phyloP scores from a whole-genome alignment of 2,113 vertebrate genomes.

The Lampris incognitus region DNA sequence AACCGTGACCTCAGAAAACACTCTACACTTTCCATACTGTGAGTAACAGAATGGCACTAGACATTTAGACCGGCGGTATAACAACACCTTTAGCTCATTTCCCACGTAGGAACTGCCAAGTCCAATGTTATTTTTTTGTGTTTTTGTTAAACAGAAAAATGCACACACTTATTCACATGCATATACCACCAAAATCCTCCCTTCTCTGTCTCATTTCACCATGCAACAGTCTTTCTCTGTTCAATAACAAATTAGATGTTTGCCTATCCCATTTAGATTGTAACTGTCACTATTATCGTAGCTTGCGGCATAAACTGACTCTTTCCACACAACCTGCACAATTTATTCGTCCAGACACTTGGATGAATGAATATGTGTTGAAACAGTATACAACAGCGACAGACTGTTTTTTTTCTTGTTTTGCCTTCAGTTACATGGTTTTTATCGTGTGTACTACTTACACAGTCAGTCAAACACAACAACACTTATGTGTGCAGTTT shows the following conservation, averaged over 20 bases:
- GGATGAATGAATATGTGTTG: background rate
- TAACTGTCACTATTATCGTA: background rate
- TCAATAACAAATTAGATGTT: too few relatives aligned
- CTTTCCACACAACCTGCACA: background rate
- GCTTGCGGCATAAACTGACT: background rate
- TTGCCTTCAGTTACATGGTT: background rate
- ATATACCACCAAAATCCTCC: background rate
- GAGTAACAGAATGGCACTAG: constrained; percentile 50
- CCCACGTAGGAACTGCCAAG: constrained; percentile 31
- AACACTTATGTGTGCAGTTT: too few relatives aligned
- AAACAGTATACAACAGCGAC: background rate
- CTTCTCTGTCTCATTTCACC: too few relatives aligned
- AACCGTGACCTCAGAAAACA: constrained; percentile 14
- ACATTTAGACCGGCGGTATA: constrained; percentile 28
- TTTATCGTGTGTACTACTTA: too few relatives aligned
- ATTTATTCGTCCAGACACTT: background rate
- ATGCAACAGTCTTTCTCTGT: too few relatives aligned
- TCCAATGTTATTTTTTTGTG: constrained; percentile 32
- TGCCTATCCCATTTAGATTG: too few relatives aligned
- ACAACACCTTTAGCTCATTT: constrained; percentile 55
- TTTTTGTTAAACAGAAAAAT: background rate
- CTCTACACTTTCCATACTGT: background rate
- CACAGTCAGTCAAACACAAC: too few relatives aligned
- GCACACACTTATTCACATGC: background rate
- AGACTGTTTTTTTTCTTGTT: background rate